Percentiles rank a stretch among this genome's conserved stretches.
These are phyloP conservation scores for Microcebus jonahi DNA, from an alignment of 2,113 vertebrate genomes.

Conservation along the genomic window DNA sequence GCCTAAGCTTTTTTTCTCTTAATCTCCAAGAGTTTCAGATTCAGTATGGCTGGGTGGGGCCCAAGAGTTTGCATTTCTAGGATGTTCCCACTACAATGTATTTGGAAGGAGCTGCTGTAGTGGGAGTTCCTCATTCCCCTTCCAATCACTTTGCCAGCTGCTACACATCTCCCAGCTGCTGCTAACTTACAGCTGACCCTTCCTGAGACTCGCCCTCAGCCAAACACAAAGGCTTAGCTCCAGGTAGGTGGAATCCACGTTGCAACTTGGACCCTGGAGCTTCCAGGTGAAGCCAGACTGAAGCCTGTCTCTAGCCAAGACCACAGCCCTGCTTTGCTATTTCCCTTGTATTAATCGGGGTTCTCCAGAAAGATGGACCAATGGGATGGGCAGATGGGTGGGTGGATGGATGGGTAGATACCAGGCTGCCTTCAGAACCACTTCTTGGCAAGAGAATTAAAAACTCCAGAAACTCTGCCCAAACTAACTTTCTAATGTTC, in stretches of 20 bases:
- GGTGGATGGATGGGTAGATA: background rate
- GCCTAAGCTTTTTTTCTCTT: background rate
- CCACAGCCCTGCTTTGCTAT: fast-evolving
- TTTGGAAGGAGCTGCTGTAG: background rate
- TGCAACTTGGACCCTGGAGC: background rate
- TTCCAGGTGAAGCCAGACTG: background rate
- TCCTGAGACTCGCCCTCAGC: background rate
- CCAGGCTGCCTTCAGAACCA: too few relatives aligned
- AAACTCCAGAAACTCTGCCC: background rate
- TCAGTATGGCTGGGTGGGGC: background rate
- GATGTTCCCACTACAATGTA: fast-evolving
- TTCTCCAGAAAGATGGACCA: background rate
- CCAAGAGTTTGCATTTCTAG: background rate
- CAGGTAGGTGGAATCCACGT: background rate
- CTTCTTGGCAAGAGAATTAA: background rate
- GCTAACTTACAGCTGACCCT: background rate
- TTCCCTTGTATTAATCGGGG: background rate
- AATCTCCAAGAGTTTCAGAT: background rate
- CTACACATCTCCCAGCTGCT: background rate
- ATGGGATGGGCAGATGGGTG: background rate
- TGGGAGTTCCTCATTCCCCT: background rate
- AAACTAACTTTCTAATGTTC: background rate
- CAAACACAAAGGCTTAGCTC: background rate
- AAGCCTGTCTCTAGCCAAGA: background rate
- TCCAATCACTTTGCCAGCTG: background rate